Evolutionary conservation across 2,888 invertebrate genomes (phyloP).

Genomic region (Acholoe squamosa): DNA sequence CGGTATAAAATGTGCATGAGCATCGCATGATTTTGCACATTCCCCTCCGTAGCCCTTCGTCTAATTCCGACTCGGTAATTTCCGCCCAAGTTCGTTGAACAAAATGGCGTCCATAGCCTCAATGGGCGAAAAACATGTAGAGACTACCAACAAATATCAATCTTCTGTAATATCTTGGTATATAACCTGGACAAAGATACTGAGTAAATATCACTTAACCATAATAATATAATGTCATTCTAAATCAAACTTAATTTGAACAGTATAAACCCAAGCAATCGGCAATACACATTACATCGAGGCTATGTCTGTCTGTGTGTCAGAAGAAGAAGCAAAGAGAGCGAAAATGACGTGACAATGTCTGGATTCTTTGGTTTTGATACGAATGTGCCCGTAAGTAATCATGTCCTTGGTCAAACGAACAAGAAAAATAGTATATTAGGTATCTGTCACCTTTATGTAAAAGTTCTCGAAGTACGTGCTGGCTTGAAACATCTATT

Average conservation of each 20-base stretch:
- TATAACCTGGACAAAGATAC: background rate
- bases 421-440: background rate
- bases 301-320: constrained; percentile 65
- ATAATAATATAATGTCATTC: background rate
- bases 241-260: background rate
- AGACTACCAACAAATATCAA: background rate
- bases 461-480: background rate
- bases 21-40: constrained; percentile 50
- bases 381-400: constrained; percentile 76
- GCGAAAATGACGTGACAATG: constrained; percentile 78
- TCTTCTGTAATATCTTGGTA: background rate
- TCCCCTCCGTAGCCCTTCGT: constrained; percentile 61
- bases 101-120: constrained; percentile 55
- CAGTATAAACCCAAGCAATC: background rate
- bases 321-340: constrained; percentile 66
- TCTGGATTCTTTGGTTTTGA: constrained; percentile 76
- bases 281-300: background rate
- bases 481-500: background rate
- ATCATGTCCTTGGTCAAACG: background rate
- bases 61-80: constrained; percentile 74
- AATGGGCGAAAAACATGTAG: constrained; percentile 17
- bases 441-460: background rate
- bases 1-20: background rate
- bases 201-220: background rate
- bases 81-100: constrained; percentile 75